phyloP scores from a whole-genome alignment of 2,797 vertebrate species.

The Melanogrammus aeglefinus region DNA sequence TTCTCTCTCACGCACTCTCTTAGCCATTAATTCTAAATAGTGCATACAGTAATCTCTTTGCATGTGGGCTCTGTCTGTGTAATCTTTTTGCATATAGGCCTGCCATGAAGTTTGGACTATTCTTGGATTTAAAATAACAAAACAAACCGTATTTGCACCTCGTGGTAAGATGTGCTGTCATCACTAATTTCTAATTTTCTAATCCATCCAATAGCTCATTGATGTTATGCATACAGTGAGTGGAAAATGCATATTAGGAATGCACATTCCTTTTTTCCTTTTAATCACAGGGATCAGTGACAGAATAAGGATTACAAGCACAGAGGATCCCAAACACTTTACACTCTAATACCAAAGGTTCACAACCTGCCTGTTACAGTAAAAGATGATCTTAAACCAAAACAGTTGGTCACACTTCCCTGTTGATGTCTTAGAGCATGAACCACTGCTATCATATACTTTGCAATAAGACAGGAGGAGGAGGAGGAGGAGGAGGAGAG shows the following conservation, averaged over 20 bases:
- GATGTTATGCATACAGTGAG: slow-evolving; percentile 9
- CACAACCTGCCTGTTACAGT: slow-evolving; percentile 22
- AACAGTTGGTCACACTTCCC: slow-evolving; percentile 61
- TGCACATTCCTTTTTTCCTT: slow-evolving; percentile 25
- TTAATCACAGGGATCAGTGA: slow-evolving; percentile 55
- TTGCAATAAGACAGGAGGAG: slow-evolving; percentile 57
- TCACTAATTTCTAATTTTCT: background rate
- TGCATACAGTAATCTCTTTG: slow-evolving; percentile 61
- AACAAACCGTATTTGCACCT: slow-evolving; percentile 16
- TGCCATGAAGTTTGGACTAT: background rate
- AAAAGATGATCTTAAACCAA: slow-evolving; percentile 23
- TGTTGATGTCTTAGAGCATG: slow-evolving; percentile 67
- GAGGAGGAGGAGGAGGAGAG: background rate
- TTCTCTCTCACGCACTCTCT: slow-evolving; percentile 42
- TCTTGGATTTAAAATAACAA: background rate
- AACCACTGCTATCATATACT: slow-evolving; percentile 78
- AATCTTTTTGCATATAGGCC: slow-evolving; percentile 48
- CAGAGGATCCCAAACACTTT: slow-evolving; percentile 53
- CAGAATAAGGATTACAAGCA: slow-evolving; percentile 54
- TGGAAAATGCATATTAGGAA: slow-evolving; percentile 5
- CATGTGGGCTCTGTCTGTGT: background rate
- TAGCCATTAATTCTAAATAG: slow-evolving; percentile 65
- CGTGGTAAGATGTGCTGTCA: background rate
- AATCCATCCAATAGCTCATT: background rate
- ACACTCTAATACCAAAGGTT: slow-evolving; percentile 58